Evolutionary conservation across 1,140 invertebrate genomes (phyloP).

Genomic region (Drosophila tani): DNA sequence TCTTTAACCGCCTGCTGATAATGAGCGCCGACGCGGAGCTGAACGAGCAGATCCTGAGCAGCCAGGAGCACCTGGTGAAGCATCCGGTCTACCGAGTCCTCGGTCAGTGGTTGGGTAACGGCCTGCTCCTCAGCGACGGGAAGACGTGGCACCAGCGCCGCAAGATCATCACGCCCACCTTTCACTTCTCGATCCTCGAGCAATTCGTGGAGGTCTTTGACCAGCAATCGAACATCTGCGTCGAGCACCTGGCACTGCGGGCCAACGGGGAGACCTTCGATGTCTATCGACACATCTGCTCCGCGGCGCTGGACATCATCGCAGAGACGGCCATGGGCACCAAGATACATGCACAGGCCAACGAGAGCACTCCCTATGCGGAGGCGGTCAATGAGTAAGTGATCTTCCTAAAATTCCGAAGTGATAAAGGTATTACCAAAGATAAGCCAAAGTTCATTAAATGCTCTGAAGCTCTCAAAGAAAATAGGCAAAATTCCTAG

Average conservation of each 20-base stretch:
- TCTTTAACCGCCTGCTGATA: slow-evolving; percentile 84
- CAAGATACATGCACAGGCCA: slow-evolving; percentile 89
- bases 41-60: slow-evolving; percentile 65
- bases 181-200: slow-evolving; percentile 92
- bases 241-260: slow-evolving; percentile 86
- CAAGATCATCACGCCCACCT: slow-evolving; percentile 90
- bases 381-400: slow-evolving; percentile 88
- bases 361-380: slow-evolving; percentile 90
- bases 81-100: slow-evolving; percentile 80
- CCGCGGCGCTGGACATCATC: slow-evolving; percentile 84
- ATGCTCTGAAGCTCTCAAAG: not conserved
- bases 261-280: slow-evolving; percentile 85
- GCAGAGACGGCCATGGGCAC: slow-evolving; percentile 94
- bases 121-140: slow-evolving; percentile 87
- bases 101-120: slow-evolving; percentile 88
- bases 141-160: slow-evolving; percentile 66
- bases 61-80: slow-evolving; percentile 71
- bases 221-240: slow-evolving; percentile 89
- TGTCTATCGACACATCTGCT: slow-evolving; percentile 57
- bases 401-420: too few species aligned
- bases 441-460: not conserved
- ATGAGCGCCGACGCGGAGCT: slow-evolving; percentile 81
- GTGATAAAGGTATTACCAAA: not conserved
- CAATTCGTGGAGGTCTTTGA: slow-evolving; percentile 92
- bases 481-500: not conserved